Evolutionary conservation across 35 echinoderm and acorn worm species (phyloP), one percentile per base, ranked within the genome.

Genomic region (Apostichopus parvimensis): DNA sequence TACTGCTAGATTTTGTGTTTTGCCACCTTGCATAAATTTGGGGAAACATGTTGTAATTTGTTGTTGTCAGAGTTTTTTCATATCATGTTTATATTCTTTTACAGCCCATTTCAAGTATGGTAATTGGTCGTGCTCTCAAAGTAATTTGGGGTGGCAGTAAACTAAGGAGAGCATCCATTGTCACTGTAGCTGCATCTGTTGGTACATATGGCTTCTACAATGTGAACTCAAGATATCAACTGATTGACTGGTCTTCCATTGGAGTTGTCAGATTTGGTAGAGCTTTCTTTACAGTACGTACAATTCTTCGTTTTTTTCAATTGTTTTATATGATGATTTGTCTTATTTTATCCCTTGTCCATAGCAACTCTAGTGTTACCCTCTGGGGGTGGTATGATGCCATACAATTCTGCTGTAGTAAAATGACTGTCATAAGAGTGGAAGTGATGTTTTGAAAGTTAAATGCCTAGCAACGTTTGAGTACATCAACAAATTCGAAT

Each of bases 181-280:
- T n/a, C 25, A 65, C 85, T 18, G 61, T 61, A 87, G 85, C n/a
- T 0, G 18, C 52, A 64, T 64, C 85, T 62, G 57, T 12, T 9
- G n/a, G 20, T 5, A 28, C 56, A 21, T 87, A 87, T 64, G 57
- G 85, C 6, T 28, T 87, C 9, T 87, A 59, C 22, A 59, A 59
- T 23, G 58, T 71, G 2, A 68, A 10, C 57, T 58, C 23, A 17
- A 87, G 11, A 6, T 57, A 87, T 23, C 57, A 25, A 45, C 57
- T 87, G 18, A 84, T 79, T 54, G 83, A 93, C 61, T 95, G 92
- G 94, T 95, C 94, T 53, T 95, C 94, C 24, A 79, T 95, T 80
- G 96, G 94, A 23, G 54, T 92, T 10, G 83, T 98, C n/a, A 92
- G 97, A 70, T 98, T 98, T 90, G 97, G 97, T 23, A 88, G 97